These are phyloP conservation scores for Paramormyrops hopkinsi DNA, from an alignment of 2,797 vertebrate species.

Conservation along the genomic window DNA sequence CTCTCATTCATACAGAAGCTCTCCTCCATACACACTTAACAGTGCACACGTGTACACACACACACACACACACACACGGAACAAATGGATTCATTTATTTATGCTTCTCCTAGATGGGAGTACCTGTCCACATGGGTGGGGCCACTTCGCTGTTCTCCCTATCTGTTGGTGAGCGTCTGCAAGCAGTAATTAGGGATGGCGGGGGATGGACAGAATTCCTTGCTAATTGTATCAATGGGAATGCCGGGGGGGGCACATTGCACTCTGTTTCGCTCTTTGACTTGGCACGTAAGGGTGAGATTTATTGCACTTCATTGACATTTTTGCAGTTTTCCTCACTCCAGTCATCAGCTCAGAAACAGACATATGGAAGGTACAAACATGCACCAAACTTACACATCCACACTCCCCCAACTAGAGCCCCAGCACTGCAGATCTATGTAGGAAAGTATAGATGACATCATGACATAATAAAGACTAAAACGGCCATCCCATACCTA, in stretches of 20 bases:
- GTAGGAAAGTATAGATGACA: neutral
- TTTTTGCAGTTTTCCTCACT: neutral
- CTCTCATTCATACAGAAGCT: neutral
- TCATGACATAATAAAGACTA: neutral
- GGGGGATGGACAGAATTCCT: slow-evolving; percentile 14
- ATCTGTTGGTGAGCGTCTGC: slow-evolving; percentile 31
- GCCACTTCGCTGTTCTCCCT: slow-evolving; percentile 25
- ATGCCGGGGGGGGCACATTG: neutral
- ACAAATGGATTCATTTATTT: slow-evolving; percentile 36
- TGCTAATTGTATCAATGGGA: slow-evolving; percentile 16
- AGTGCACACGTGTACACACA: neutral
- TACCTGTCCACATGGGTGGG: slow-evolving; percentile 38
- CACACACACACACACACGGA: neutral
- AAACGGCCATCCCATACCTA: neutral
- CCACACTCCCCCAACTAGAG: neutral
- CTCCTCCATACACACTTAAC: neutral
- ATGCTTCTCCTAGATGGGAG: slow-evolving; percentile 33
- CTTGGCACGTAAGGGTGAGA: neutral
- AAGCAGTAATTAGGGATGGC: slow-evolving; percentile 33
- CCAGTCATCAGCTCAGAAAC: neutral
- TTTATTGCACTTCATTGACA: slow-evolving; percentile 9
- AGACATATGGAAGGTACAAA: neutral
- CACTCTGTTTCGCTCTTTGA: neutral
- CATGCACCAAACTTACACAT: neutral
- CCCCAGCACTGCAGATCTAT: neutral